Percentiles rank a stretch among this genome's conserved stretches.
phyloP scores from a whole-genome alignment of 1,140 invertebrate species.

The Drepana arcuata region DNA sequence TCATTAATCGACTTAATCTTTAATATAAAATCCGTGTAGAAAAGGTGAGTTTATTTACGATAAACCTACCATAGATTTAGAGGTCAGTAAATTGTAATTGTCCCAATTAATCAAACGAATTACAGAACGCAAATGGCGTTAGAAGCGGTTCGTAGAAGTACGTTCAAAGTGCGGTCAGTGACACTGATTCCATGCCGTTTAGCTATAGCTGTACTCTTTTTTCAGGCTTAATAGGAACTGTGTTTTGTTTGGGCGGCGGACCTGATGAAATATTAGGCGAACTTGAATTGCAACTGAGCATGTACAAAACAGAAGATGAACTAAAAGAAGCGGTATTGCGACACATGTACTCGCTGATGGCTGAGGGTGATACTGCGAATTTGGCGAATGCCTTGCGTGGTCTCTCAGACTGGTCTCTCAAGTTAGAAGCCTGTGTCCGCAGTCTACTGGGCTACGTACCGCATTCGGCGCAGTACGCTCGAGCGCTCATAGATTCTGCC shows the following conservation, averaged over 20 bases:
- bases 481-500: constrained; percentile 24
- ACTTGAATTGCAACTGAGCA: constrained; percentile 21
- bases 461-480: constrained; percentile 38
- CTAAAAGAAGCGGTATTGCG: constrained; percentile 25
- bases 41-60: too few species aligned
- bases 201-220: too few species aligned
- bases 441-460: constrained; percentile 23
- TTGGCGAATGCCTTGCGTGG: too few species aligned
- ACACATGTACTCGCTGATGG: constrained; percentile 31
- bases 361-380: constrained; percentile 3
- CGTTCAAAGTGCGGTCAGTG: too few species aligned
- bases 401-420: constrained; percentile 41
- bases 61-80: too few species aligned
- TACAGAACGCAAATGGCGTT: too few species aligned
- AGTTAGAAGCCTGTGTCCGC: constrained; percentile 22
- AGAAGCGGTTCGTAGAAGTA: too few species aligned
- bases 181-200: too few species aligned
- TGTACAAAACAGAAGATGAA: constrained; percentile 20
- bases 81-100: too few species aligned
- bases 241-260: constrained; percentile 35
- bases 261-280: constrained; percentile 23
- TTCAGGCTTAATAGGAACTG: constrained; percentile 26
- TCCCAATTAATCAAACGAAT: too few species aligned
- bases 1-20: too few species aligned
- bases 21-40: too few species aligned